Conservation (phyloP, 1,140 invertebrate species). For the Tetraneura akinire region DNA sequence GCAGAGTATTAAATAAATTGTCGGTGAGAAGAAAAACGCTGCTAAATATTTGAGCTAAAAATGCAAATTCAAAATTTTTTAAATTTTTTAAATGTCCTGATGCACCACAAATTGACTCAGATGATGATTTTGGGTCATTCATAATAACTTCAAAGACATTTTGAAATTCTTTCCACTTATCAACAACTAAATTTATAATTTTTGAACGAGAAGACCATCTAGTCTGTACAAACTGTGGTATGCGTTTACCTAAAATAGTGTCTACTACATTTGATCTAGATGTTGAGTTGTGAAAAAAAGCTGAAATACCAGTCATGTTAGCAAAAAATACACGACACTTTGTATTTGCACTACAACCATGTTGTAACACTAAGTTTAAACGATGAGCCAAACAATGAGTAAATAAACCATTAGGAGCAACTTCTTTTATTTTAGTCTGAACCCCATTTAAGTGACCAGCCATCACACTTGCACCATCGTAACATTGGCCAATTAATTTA, state of each 20-base stretch:
- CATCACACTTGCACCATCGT: slow-evolving; percentile 52
- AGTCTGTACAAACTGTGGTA: not conserved
- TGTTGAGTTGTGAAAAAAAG: slow-evolving; percentile 30
- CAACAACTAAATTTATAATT: not conserved
- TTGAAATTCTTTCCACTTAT: not conserved
- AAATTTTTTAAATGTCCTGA: not conserved
- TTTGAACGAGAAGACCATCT: slow-evolving; percentile 36
- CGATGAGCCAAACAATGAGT: slow-evolving; percentile 54
- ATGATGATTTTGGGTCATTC: not conserved
- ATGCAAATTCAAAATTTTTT: slow-evolving; percentile 4
- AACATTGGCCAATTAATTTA: slow-evolving; percentile 18
- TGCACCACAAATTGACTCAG: not conserved
- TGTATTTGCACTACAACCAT: slow-evolving; percentile 51
- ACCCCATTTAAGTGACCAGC: slow-evolving; percentile 53
- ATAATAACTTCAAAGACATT: not conserved
- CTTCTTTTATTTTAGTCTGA: slow-evolving; percentile 55
- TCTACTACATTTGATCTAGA: not conserved
- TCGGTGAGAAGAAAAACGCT: slow-evolving; percentile 2
- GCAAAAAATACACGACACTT: slow-evolving; percentile 53
- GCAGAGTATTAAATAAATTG: slow-evolving; percentile 16
- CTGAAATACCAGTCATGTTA: slow-evolving; percentile 53
- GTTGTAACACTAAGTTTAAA: slow-evolving; percentile 53
- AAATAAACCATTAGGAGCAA: slow-evolving; percentile 54
- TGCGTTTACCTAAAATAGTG: not conserved
- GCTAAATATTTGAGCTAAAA: not conserved